Evolutionary conservation across 2,113 vertebrate species (phyloP).

Genomic region (Zosterops japonicus): DNA sequence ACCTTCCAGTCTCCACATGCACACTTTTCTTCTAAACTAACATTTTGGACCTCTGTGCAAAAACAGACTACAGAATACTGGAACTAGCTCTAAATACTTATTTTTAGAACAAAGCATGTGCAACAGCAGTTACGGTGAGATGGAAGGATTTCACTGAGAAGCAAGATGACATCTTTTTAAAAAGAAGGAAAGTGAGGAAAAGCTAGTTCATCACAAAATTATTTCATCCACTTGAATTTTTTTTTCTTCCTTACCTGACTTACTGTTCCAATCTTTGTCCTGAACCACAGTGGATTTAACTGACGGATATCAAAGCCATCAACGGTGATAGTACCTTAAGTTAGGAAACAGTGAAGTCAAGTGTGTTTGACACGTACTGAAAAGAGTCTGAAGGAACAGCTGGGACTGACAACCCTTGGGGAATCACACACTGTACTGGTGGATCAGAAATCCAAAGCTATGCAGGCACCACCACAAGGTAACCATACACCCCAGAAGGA

Average conservation of each 20-base stretch:
- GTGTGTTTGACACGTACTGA: not conserved
- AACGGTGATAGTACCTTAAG: slow-evolving; percentile 83
- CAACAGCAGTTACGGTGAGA: not conserved
- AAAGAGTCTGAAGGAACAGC: not conserved
- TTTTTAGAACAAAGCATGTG: not conserved
- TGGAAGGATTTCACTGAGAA: not conserved
- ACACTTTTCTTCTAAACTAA: not conserved
- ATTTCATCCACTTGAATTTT: not conserved
- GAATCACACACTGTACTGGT: not conserved
- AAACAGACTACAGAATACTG: not conserved
- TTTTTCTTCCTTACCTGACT: slow-evolving; percentile 85
- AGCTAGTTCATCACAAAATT: not conserved
- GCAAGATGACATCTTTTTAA: not conserved
- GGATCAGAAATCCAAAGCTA: not conserved
- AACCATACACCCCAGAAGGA: not conserved
- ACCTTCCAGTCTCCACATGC: not conserved
- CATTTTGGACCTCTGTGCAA: not conserved
- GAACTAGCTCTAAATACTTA: not conserved
- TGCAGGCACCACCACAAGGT: not conserved
- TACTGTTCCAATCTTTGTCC: slow-evolving; percentile 91
- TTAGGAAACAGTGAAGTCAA: slow-evolving; percentile 3
- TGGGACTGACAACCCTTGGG: not conserved
- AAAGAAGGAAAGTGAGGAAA: not conserved
- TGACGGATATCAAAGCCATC: slow-evolving; percentile 87
- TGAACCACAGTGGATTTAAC: slow-evolving; percentile 90